Conservation (phyloP, 2,888 invertebrate species). For the Urechis unicinctus region DNA sequence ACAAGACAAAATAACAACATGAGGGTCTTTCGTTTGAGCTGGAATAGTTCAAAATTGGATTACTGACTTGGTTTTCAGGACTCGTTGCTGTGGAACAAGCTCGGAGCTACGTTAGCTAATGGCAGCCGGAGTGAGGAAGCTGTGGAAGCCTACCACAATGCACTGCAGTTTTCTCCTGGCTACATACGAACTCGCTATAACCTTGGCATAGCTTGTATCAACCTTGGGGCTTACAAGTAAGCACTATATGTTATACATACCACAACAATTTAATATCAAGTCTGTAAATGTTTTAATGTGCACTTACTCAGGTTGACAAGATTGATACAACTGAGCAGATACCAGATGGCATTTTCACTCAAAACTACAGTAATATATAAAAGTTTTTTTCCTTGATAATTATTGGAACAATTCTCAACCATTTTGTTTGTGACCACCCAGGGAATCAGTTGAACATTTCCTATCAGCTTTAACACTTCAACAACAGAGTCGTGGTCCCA, state of each 20-base stretch:
- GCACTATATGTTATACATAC: slow-evolving; percentile 13
- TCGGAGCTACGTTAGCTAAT: slow-evolving; percentile 96
- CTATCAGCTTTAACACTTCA: slow-evolving; percentile 89
- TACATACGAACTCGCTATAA: slow-evolving; percentile 96
- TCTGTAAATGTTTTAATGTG: no score
- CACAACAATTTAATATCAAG: not conserved
- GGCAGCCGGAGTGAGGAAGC: slow-evolving; percentile 92
- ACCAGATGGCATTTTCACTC: no score
- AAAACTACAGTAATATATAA: no score
- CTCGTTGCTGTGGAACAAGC: slow-evolving; percentile 90
- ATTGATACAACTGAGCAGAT: no score
- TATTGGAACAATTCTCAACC: no score
- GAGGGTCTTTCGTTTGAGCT: not conserved
- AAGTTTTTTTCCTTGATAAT: no score
- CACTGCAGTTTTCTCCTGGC: slow-evolving; percentile 84
- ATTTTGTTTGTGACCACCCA: slow-evolving; percentile 45
- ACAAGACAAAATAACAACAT: no score
- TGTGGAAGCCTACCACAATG: slow-evolving; percentile 88
- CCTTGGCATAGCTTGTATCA: slow-evolving; percentile 95
- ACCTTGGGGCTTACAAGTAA: slow-evolving; percentile 78
- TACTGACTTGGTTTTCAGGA: slow-evolving; percentile 53
- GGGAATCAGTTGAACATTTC: slow-evolving; percentile 92
- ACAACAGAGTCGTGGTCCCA: slow-evolving; percentile 61
- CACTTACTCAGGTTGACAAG: no score
- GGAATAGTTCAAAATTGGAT: not conserved